These are phyloP conservation scores for Elymnias hypermnestra DNA, from an alignment of 1,140 invertebrate species.

Conservation along the genomic window DNA sequence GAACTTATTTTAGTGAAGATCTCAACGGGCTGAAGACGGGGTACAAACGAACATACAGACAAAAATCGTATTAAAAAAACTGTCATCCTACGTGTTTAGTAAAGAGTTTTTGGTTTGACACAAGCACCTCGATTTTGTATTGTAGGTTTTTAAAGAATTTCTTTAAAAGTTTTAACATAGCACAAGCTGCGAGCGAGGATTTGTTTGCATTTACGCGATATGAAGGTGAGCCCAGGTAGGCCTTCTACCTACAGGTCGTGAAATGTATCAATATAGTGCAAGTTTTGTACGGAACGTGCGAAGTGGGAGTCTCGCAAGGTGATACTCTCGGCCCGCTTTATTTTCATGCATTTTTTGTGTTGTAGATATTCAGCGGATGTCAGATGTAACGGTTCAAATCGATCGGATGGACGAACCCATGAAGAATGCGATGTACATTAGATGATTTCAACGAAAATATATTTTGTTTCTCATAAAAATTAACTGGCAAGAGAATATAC, in stretches of 20 bases:
- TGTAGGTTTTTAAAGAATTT: not conserved
- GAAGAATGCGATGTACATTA: not conserved
- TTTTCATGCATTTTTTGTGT: constrained; percentile 35
- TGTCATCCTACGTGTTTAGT: too few relatives aligned
- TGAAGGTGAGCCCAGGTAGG: constrained; percentile 62
- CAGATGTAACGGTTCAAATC: constrained; percentile 9
- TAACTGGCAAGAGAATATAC: too few relatives aligned
- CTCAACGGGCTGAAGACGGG: too few relatives aligned
- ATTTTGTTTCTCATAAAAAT: too few relatives aligned
- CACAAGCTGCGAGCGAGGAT: not conserved
- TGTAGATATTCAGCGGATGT: constrained; percentile 16
- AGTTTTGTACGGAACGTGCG: constrained; percentile 64
- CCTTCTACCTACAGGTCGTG: constrained; percentile 34
- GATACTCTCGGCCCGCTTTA: constrained; percentile 32
- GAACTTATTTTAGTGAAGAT: too few relatives aligned
- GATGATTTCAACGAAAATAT: too few relatives aligned
- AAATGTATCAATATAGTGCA: constrained; percentile 69
- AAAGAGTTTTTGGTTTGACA: too few relatives aligned
- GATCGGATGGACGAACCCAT: not conserved
- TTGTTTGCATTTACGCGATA: constrained; percentile 18
- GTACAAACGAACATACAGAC: too few relatives aligned
- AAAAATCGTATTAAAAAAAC: too few relatives aligned
- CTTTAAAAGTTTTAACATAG: too few relatives aligned
- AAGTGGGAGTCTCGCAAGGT: constrained; percentile 62
- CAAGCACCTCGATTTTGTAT: too few relatives aligned